phyloP scores from a whole-genome alignment of 2,888 invertebrate species.

The Camponotus fellah region DNA sequence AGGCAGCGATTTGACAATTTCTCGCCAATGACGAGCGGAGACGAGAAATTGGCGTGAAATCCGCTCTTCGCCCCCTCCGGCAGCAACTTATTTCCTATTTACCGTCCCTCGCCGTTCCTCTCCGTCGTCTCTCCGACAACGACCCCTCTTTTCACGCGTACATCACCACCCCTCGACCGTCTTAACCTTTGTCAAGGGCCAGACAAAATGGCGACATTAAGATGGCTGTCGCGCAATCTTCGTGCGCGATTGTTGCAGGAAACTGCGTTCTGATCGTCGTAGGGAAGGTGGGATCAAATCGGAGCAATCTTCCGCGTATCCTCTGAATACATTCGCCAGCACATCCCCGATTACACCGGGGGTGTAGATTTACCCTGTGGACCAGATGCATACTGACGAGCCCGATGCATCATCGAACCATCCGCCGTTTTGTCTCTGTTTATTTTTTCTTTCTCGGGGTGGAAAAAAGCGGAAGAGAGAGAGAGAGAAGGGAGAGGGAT shows the following conservation, averaged over 20 bases:
- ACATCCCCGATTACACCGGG: slow-evolving; percentile 6
- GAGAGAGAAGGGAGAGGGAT: not conserved
- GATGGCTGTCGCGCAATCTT: slow-evolving; percentile 73
- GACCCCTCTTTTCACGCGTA: slow-evolving; percentile 67
- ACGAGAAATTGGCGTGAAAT: slow-evolving; percentile 85
- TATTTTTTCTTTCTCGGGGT: slow-evolving; percentile 38
- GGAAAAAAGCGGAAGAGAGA: slow-evolving; percentile 22
- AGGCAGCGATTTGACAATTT: slow-evolving; percentile 84
- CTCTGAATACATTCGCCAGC: slow-evolving; percentile 20
- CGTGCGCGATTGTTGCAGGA: slow-evolving; percentile 44
- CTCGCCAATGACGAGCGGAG: slow-evolving; percentile 83
- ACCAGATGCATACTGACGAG: slow-evolving; percentile 32
- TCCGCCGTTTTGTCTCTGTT: slow-evolving; percentile 22
- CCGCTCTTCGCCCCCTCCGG: slow-evolving; percentile 83
- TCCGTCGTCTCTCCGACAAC: slow-evolving; percentile 60
- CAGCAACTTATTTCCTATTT: slow-evolving; percentile 85
- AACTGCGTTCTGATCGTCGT: slow-evolving; percentile 31
- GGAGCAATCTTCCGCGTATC: slow-evolving; percentile 42
- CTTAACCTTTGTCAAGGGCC: slow-evolving; percentile 75
- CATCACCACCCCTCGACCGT: slow-evolving; percentile 73
- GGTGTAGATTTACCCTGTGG: slow-evolving; percentile 33
- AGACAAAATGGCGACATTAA: slow-evolving; percentile 83
- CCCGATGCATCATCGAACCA: slow-evolving; percentile 47
- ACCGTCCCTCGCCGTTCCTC: slow-evolving; percentile 76
- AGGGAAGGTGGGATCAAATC: not conserved